Evolutionary conservation across 1,140 invertebrate genomes (phyloP), one percentile per base, ranked within the genome.

Genomic region (Phocides pigmalion): DNA sequence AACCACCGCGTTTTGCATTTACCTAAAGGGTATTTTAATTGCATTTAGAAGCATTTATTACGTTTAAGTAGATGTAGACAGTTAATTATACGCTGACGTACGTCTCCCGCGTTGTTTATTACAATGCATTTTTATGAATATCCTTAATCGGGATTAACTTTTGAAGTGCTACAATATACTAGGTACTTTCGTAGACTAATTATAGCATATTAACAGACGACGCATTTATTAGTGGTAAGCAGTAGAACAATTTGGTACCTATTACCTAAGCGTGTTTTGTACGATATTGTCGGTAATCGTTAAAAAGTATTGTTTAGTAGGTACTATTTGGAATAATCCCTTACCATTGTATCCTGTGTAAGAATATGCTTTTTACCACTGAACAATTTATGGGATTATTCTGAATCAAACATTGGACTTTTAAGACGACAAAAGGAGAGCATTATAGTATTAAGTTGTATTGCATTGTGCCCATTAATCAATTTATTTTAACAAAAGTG

Each of bases 41-140:
- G 88, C 85, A 88, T 89, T 89, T 89, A 79, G 70, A 79, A 84
- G 85, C 85, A 89, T 90, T 88, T 88, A 88, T 77, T 86, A 84
- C 66, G 76, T 74, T 68, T 84, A 87, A 82, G 78, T 81, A 84
- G 76, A 51, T 72, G 62, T 74, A 35, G 32, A 74, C 61, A 56
- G 68, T 64, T 79, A 70, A 65, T 73, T 66, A 59, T 78, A 74
- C 68, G 69, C 58, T 64, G 64, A 71, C 64, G 47, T 49, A 66
- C 37, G 25, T n/a, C n/a, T 25, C 53, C 25, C 14, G 53, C 39
- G 32, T 42, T 44, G 41, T 56, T 50, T 11, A 50, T 32, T 12
- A 25, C 41, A 17, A 58, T 28, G 41, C 39, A 58, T 44, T 58
- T 16, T 58, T 28, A 22, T n/a, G 20, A 58, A 28, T 32, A 15